Evolutionary conservation across 2,888 invertebrate species (phyloP), one percentile per base, ranked within the genome.

Genomic region (Lycia hirtaria): DNA sequence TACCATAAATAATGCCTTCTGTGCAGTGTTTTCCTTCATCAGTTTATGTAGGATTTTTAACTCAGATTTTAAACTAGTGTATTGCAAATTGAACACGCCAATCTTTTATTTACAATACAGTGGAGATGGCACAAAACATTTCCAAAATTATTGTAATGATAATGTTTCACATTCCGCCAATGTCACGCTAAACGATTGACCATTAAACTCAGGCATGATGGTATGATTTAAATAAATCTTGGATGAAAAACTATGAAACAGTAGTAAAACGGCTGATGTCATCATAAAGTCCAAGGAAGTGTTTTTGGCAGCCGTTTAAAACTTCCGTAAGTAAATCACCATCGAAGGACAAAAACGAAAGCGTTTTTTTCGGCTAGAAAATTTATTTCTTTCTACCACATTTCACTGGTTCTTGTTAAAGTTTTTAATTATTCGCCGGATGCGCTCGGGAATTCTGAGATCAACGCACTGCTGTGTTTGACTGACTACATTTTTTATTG

Each of bases 381-480:
- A 88, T 87, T 85, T 87, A 85, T 88, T 85, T 87, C 82, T 81
- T 80, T 86, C 78, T 78, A 83, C 40, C 47, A 56, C 81, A 84
- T 85, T 83, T 85, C 82, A 79, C 71, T 83, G 81, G 75, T 76
- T 87, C 81, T 85, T 83, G 81, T 80, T 79, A 80, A 87, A 87
- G 78, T 87, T 88, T 66, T 87, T 88, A 88, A 88, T 89, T 88
- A 87, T 87, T 87, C 79, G 81, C 81, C 87, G 85, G 87, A 88
- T 87, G 83, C 78, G 77, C 76, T 71, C 73, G 63, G 76, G 71
- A 73, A 75, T 72, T 73, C 81, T 74, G 70, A 77, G 80, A 83
- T 81, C 81, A 82, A 83, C 81, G 80, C 71, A 68, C 76, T 73
- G 75, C 69, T 72, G 71, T 64, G 66, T 71, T 76, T 74, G 73